Evolutionary conservation across 2,888 invertebrate genomes (phyloP).

Genomic region (Tetrapedia diversipes): DNA sequence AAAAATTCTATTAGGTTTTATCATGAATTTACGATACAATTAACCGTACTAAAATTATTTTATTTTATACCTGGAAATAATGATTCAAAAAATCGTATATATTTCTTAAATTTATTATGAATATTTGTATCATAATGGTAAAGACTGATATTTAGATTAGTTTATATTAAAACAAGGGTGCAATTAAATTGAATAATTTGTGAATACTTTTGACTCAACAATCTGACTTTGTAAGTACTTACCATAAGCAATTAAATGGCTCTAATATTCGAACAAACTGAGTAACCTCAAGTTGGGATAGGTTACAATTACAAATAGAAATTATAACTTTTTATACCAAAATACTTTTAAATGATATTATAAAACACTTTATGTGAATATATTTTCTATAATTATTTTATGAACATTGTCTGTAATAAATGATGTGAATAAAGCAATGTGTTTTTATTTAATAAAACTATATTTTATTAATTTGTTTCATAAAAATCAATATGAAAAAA

Average conservation of each 20-base stretch:
- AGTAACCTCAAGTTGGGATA: neutral
- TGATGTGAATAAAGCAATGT: constrained; percentile 5
- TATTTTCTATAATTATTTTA: neutral
- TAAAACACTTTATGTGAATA: too few species aligned
- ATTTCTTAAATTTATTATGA: constrained; percentile 7
- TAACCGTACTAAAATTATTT: neutral
- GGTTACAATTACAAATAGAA: neutral
- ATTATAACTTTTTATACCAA: neutral
- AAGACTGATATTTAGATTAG: constrained; percentile 49
- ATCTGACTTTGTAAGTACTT: constrained; percentile 37
- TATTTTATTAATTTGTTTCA: neutral
- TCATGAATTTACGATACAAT: neutral
- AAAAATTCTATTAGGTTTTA: neutral
- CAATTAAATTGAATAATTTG: neutral
- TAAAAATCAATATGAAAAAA: constrained; percentile 3
- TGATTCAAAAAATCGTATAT: too few species aligned
- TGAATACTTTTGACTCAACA: constrained; percentile 23
- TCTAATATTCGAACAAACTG: neutral
- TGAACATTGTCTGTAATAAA: constrained; percentile 4
- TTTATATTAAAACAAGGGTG: constrained; percentile 23
- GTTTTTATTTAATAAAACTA: neutral
- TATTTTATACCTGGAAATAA: too few species aligned
- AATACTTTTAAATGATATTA: constrained; percentile 14
- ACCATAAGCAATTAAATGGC: constrained; percentile 19
- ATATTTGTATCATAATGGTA: constrained; percentile 19